Base-by-base conservation (phyloP, 37 sponge, comb jelly and placozoan genomes). In the Mnemiopsis leidyi region DNA sequence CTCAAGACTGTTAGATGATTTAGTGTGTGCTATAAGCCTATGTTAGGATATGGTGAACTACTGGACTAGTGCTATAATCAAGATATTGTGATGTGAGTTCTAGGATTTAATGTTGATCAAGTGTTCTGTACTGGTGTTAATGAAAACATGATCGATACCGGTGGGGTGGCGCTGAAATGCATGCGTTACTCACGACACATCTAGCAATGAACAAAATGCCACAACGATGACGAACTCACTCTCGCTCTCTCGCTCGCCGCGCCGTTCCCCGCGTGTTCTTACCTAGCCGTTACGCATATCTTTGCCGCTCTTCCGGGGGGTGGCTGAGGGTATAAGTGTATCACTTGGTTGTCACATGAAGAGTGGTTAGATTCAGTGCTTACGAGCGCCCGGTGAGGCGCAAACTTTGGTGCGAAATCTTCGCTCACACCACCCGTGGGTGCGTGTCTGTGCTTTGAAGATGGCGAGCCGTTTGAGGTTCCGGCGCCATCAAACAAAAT, bases 231-330 rank as follows among this genome's bases (percentile, higher is more conserved):
- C 75, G 3, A 71, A 29, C 75, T 71, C 75, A 29, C 75, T 71
- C 75, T 71, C 75, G 25, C 75, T 71, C 30, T 71, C 75, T 71
- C 75, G 25, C 75, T 71, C 61, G 24, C 61, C 25, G 29, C 61
- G 24, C 61, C 25, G 29, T 9, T 40, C 26, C 48, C 30, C 90
- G 9, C 90, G 16, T 37, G 1, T 61, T 1, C 90, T 85, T 85
- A 85, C 90, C 90, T 85, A 85, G 90, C 90, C 30, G 90, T 85
- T 33, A 85, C 61, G 90, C 90, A 85, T 28, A 33, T 85, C 36
- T 1, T 85, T 33, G 26, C 36, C 32, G 90, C 90, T 40, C 61
- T 28, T 32, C 90, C 90, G 61, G 90, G 90, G 0, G 90, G 90
- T n/a, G 90, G 90, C 90, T 85, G 90, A 23, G 90, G 90, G 61